Evolutionary conservation across 2,888 invertebrate genomes (phyloP).

Genomic region (Trachelus tabidus): DNA sequence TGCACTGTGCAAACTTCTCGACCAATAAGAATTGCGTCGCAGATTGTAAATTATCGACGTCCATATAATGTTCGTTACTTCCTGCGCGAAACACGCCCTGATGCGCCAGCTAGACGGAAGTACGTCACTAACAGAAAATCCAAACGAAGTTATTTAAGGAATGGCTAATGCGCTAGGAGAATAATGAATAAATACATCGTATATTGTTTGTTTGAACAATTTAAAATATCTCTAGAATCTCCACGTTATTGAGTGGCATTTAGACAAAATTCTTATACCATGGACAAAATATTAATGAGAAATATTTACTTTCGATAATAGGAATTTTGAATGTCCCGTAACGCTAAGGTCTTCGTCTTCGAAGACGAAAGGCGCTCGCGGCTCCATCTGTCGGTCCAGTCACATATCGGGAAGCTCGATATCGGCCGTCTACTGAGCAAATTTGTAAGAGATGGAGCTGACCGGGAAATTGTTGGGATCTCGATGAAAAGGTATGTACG

Average conservation of each 20-base stretch:
- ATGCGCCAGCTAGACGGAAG: background rate
- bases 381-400: constrained; percentile 55
- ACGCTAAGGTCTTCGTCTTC: background rate
- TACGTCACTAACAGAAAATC: background rate
- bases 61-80: background rate
- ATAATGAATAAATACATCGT: background rate
- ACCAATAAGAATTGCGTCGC: background rate
- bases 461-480: constrained; percentile 44
- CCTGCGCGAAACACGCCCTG: background rate
- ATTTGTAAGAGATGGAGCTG: constrained; percentile 59
- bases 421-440: constrained; percentile 49
- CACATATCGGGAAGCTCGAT: constrained; percentile 48
- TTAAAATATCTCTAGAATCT: background rate
- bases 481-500: constrained; percentile 42
- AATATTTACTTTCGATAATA: no score
- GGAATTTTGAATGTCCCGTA: background rate
- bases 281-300: background rate
- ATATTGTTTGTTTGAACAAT: background rate
- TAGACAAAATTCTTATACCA: background rate
- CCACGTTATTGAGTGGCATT: background rate
- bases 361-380: background rate
- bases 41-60: background rate
- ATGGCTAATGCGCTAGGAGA: background rate
- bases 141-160: background rate
- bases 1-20: background rate